Base-by-base conservation (phyloP, 1,140 invertebrate genomes). In the Littorina saxatilis region DNA sequence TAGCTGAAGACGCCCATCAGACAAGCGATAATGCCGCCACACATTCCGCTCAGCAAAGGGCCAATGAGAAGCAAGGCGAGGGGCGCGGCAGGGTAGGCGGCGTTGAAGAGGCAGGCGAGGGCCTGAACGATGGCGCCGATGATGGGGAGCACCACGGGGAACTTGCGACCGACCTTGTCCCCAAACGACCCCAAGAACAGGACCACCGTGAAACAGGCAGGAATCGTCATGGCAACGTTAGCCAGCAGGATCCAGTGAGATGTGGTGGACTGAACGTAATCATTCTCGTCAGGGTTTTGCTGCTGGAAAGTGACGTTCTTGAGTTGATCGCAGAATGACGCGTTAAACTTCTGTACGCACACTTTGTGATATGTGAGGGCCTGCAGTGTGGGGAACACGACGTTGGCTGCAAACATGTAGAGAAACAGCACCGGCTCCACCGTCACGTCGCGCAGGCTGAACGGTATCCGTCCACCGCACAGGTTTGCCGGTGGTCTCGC, bases 1-100 rank as follows among this genome's bases (percentile, higher is more conserved):
- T 97, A 98, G 90, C 96, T 97, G 90, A 97, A 98, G 47, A 96
- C 95, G 20, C 96, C 96, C 95, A 97, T 97, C 83, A 97, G 95
- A 94, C 97, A 96, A 27, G 96, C 96, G 85, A 97, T 96, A 95
- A 96, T 96, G 2, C 96, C 96, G 1, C 96, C 96, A 9, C 96
- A 95, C 0, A 98, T 86, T 0, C 94, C 94, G 74, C 90, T 92
- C 0, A 94, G 27, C 39, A 91, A 32, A 52, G 87, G 88, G 52
- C 92, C 92, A 79, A 93, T 80, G 29, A 93, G 82, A 40, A 94
- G 85, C 78, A 88, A 90, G 27, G 63, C 73, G 15, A 93, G 82
- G 27, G 90, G 87, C n/a, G 87, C 81, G 4, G 87, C 70, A 15
- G 87, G 81, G 61, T 88, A 90, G n/a, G 94, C 86, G 2, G 96